Evolutionary conservation across 2,113 vertebrate genomes (phyloP), one percentile per base, ranked within the genome.

Genomic region (Rutilus rutilus): DNA sequence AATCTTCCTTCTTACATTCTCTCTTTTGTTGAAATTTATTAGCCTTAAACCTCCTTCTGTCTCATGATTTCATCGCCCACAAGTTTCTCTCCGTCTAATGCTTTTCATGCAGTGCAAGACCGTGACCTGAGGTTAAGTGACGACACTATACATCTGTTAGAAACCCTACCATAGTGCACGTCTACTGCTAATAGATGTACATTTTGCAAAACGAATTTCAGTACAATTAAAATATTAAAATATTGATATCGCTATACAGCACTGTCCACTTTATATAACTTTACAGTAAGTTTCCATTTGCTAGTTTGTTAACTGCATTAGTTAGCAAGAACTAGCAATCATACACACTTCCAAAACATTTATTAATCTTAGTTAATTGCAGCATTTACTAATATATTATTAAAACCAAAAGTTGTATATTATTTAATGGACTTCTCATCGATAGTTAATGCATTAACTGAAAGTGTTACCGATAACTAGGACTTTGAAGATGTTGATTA

Each of bases 21-120:
- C 78, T 75, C 73, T 75, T 52, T 67, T 36, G 77, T 62, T 19
- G 30, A 1, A 2, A 86, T 86, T 83, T 64, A 82, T 71, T 84
- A 86, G 75, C 75, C 7, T 86, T 77, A 83, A 67, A 67, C 52
- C 17, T 33, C 2, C 42, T 10, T n/a, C 67, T 25, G 59, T 52
- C 59, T 67, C 8, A 8, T 76, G 21, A n/a, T 23, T 25, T 21
- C 45, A 78, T 25, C 47, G 39, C 74, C 62, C 7, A 27, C n/a
- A 11, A 30, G 74, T 76, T 76, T 5, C 65, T 36, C 15, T 30
- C 3, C 65, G 45, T 47, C 74, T 52, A 60, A 39, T 79, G 54
- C 36, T 45, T 25, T 62, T 6, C 33, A 65, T 50, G 62, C 78
- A 82, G n/a, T 2, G 57, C 45, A 23, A 80, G 57, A 39, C 7